Conservation (phyloP, 1,140 invertebrate species). For the Drosophila nigromelanica region DNA sequence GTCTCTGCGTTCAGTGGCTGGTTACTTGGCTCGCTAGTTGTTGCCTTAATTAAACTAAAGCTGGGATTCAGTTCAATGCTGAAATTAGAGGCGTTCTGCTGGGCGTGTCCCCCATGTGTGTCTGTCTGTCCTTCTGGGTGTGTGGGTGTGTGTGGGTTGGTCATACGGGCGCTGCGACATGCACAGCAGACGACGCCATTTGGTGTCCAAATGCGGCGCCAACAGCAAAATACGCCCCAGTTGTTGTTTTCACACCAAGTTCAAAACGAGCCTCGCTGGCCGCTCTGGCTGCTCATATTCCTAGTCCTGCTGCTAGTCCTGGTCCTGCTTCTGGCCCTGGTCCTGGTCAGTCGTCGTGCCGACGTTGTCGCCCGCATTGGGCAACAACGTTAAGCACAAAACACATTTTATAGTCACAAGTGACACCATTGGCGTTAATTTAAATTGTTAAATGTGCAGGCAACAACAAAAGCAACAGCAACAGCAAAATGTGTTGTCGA, state of each 20-base stretch:
- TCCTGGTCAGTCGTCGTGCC: conserved; percentile 38
- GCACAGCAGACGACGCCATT: conserved; percentile 73
- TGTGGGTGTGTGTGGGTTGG: conserved; percentile 25
- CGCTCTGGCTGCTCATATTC: not conserved
- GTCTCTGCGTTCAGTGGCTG: conserved; percentile 53
- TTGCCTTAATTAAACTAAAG: conserved; percentile 83
- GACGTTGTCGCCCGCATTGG: conserved; percentile 58
- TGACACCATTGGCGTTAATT: conserved; percentile 83
- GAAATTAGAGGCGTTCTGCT: conserved; percentile 74
- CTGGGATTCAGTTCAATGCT: conserved; percentile 77
- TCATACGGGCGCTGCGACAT: conserved; percentile 48
- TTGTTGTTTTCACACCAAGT: conserved; percentile 81
- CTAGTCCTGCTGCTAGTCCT: not conserved
- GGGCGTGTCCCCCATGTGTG: conserved; percentile 43
- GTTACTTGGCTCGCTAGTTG: conserved; percentile 75
- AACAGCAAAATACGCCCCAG: conserved; percentile 81
- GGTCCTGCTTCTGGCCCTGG: conserved; percentile 9
- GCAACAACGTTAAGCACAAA: conserved; percentile 73
- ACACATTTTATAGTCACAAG: conserved; percentile 82
- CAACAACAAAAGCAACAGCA: conserved; percentile 38
- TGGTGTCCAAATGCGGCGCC: conserved; percentile 77
- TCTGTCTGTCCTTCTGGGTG: conserved; percentile 22
- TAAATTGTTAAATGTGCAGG: conserved; percentile 81
- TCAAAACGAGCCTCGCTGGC: conserved; percentile 50
- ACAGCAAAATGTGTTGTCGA: conserved; percentile 11